Evolutionary conservation across 2,113 vertebrate species (phyloP).

Genomic region (Petaurus breviceps): DNA sequence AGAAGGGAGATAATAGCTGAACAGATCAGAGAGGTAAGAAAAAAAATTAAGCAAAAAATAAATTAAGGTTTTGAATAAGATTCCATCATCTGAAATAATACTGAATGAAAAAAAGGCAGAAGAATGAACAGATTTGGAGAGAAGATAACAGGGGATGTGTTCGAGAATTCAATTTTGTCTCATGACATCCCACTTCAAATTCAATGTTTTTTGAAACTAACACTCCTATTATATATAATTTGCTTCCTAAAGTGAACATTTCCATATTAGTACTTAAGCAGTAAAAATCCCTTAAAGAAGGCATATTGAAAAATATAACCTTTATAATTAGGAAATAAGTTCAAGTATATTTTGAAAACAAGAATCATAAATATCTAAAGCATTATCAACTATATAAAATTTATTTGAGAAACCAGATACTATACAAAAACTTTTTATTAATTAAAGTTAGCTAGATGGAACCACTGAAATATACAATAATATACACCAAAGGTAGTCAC

Average conservation of each 20-base stretch:
- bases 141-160: background rate
- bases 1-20: background rate
- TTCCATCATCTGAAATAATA: background rate
- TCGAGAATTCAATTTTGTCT: background rate
- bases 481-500: slow-evolving; percentile 46
- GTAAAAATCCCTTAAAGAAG: background rate
- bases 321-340: background rate
- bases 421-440: background rate
- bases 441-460: background rate
- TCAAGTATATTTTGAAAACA: background rate
- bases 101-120: background rate
- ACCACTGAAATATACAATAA: background rate
- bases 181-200: background rate
- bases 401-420: background rate
- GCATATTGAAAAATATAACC: background rate
- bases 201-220: background rate
- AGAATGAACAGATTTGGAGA: background rate
- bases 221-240: background rate
- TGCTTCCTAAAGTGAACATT: background rate
- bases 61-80: background rate
- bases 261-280: background rate
- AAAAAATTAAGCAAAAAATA: background rate
- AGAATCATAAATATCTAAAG: background rate
- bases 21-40: background rate
- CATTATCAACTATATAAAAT: background rate